Evolutionary conservation across 1,140 invertebrate species (phyloP), one percentile per base, ranked within the genome.

Genomic region (Drosophila novamexicana): DNA sequence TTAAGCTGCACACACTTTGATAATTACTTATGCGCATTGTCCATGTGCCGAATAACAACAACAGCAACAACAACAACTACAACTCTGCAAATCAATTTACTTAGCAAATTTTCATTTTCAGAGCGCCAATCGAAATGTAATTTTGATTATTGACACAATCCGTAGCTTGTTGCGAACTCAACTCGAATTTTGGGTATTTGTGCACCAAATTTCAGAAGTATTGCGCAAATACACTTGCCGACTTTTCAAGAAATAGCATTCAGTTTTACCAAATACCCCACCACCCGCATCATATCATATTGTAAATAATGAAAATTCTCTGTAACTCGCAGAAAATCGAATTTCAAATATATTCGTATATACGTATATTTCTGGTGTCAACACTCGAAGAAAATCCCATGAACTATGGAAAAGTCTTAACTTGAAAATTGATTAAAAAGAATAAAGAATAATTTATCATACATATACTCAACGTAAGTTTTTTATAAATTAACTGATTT

Each of bases 171-270:
- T 52, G 47, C 16, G 47, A 58, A 39, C 42, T 32, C 7, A 18
- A 42, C 22, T 69, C 44, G 45, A 34, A 40, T 50, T 64, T 71
- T 58, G 12, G 14, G 16, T 64, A 61, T 70, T 71, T 72, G 57
- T 12, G 6, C 40, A 49, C 22, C 44, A 59, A 63, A 74, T 59
- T 78, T 57, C 37, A 16, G 64, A 64, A 85, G 67, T 70, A 70
- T 65, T 74, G 68, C 42, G 69, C 73, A 83, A 88, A 88, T 66
- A 77, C 42, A 67, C 72, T 79, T 68, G 34, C 68, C 74, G 69
- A 80, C 66, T 83, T 83, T 79, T 44, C 42, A 32, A 67, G 70
- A 54, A 18, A 18, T 45, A 54, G 50, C 52, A 12, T 40, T 42
- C 18, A 57, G 37, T 57, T 57, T 59, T 16, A 54, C 39, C 59